Conservation (phyloP, 2,888 invertebrate genomes). For the Parnassius orleans region DNA sequence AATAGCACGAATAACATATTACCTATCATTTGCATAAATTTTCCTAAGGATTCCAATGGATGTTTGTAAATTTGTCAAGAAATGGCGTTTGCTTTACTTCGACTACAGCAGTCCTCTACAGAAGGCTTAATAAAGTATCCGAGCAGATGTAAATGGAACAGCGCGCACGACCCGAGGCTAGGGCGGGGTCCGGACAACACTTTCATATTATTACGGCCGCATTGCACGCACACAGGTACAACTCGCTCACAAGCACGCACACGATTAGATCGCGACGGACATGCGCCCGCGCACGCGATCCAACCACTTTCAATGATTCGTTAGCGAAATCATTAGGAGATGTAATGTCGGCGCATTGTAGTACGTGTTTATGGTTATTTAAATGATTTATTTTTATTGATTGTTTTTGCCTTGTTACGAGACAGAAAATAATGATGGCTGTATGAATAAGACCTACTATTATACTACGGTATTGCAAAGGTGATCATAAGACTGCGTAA, state of each 20-base stretch:
- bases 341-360: slow-evolving; percentile 79
- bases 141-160: slow-evolving; percentile 79
- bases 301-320: slow-evolving; percentile 80
- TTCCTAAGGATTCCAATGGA: slow-evolving; percentile 24
- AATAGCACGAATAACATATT: no score
- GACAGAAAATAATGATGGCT: slow-evolving; percentile 79
- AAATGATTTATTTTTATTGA: slow-evolving; percentile 82
- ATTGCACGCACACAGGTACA: slow-evolving; percentile 57
- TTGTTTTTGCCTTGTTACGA: slow-evolving; percentile 79
- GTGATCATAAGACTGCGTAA: slow-evolving; percentile 70
- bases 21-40: slow-evolving; percentile 2
- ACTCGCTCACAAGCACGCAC: slow-evolving; percentile 43
- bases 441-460: slow-evolving; percentile 75
- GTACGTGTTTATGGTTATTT: slow-evolving; percentile 80
- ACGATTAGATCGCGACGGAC: slow-evolving; percentile 44
- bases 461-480: slow-evolving; percentile 69
- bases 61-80: slow-evolving; percentile 29
- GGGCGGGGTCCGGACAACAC: slow-evolving; percentile 79
- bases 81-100: slow-evolving; percentile 27
- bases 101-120: slow-evolving; percentile 50
- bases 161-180: slow-evolving; percentile 69
- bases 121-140: slow-evolving; percentile 76
- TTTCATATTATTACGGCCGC: slow-evolving; percentile 77
- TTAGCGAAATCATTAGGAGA: slow-evolving; percentile 81
- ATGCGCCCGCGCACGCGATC: slow-evolving; percentile 68